Evolutionary conservation across 1,140 invertebrate genomes (phyloP).

Genomic region (Chironomus tepperi): DNA sequence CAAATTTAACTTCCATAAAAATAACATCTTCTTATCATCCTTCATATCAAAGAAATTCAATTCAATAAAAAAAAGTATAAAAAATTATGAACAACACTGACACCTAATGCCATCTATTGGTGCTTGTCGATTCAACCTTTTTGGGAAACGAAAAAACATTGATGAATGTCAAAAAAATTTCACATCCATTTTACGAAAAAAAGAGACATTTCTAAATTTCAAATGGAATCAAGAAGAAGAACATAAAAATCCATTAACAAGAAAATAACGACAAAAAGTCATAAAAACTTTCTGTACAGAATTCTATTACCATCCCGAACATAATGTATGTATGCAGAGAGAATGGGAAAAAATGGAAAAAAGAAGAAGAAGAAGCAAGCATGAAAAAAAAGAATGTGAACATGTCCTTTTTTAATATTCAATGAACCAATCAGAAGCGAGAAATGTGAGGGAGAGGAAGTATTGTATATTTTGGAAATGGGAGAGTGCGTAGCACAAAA

Average conservation of each 20-base stretch:
- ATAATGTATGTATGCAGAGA: neutral
- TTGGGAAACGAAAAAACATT: no score
- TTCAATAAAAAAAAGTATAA: no score
- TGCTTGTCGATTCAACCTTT: no score
- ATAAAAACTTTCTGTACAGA: slow-evolving; percentile 20
- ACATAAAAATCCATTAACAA: slow-evolving; percentile 23
- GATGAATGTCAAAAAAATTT: slow-evolving; percentile 10
- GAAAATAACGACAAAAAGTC: slow-evolving; percentile 12
- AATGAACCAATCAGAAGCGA: neutral
- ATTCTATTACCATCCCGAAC: slow-evolving; percentile 6
- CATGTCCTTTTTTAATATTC: slow-evolving; percentile 16
- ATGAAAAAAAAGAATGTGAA: neutral
- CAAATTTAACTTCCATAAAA: no score
- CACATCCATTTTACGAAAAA: neutral
- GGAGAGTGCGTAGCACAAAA: neutral
- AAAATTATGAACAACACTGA: no score
- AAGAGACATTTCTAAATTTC: neutral
- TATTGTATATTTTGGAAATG: neutral
- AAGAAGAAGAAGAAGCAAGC: neutral
- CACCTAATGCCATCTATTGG: no score
- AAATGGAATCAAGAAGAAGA: neutral
- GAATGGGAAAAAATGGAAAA: slow-evolving; percentile 7
- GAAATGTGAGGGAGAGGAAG: slow-evolving; percentile 20
- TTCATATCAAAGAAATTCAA: no score
- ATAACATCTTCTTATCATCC: no score